Conservation (phyloP, 2,797 vertebrate species). For the Gymnoscopelus braueri region DNA sequence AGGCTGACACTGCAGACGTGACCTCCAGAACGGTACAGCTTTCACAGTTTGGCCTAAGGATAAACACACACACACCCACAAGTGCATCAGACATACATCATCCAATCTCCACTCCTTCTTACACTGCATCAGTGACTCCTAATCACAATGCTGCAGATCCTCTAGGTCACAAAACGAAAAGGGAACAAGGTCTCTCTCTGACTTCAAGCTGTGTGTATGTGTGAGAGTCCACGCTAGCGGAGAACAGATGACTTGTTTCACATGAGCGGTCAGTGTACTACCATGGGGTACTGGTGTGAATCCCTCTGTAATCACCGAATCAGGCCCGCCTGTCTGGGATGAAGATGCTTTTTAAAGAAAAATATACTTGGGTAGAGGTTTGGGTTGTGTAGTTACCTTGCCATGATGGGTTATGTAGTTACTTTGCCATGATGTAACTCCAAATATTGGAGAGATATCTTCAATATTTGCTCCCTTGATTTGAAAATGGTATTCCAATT, state of each 20-base stretch:
- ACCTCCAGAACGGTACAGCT: neutral
- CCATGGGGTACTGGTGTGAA: slow-evolving; percentile 25
- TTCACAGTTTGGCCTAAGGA: slow-evolving; percentile 14
- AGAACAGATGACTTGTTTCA: slow-evolving; percentile 50
- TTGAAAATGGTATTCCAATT: too few species aligned
- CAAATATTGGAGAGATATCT: too few species aligned
- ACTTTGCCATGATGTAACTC: too few species aligned
- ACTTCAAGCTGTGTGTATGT: slow-evolving; percentile 19
- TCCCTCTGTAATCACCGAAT: slow-evolving; percentile 20
- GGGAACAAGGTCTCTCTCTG: slow-evolving; percentile 13
- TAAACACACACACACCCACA: neutral
- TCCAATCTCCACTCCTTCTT: neutral
- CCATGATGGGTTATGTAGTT: too few species aligned
- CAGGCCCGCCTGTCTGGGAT: neutral
- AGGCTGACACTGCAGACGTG: slow-evolving; percentile 3
- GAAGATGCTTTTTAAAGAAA: too few species aligned
- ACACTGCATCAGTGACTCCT: slow-evolving; percentile 30
- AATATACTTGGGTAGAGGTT: too few species aligned
- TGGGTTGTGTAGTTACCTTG: too few species aligned
- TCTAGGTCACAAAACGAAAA: slow-evolving; percentile 27
- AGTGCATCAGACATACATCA: neutral
- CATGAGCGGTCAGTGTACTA: slow-evolving; percentile 33
- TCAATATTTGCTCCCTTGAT: too few species aligned
- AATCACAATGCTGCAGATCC: slow-evolving; percentile 29
- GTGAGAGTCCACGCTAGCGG: slow-evolving; percentile 15